These are phyloP conservation scores for Prunella fulvescens DNA, from an alignment of 2,113 vertebrate genomes.

Conservation along the genomic window DNA sequence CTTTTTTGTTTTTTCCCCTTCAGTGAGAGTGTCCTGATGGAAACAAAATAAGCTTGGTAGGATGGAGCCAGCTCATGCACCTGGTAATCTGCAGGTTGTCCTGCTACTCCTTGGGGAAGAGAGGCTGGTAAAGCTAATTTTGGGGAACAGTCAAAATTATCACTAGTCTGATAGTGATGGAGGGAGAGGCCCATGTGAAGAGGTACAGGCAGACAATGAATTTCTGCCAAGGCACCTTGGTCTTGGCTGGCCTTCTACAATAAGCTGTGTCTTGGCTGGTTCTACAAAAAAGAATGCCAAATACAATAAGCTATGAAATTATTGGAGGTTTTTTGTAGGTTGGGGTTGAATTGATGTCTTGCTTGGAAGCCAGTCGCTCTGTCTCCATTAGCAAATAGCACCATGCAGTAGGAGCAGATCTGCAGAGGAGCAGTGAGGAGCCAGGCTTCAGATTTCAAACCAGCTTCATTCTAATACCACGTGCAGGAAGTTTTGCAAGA, in stretches of 20 bases:
- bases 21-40: neutral
- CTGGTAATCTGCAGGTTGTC: neutral
- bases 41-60: neutral
- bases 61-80: neutral
- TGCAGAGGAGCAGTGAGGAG: neutral
- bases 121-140: neutral
- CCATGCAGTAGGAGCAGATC: neutral
- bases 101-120: neutral
- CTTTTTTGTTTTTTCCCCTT: neutral
- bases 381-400: neutral
- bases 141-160: neutral
- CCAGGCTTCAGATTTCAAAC: neutral
- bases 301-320: neutral
- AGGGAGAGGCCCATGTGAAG: neutral
- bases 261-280: neutral
- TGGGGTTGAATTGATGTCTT: neutral
- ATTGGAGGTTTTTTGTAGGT: neutral
- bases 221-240: neutral
- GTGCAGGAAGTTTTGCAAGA: neutral
- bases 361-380: neutral
- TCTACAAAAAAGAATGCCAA: neutral
- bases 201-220: neutral
- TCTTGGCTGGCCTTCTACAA: neutral
- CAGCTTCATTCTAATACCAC: neutral
- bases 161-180: neutral